Percentiles rank a stretch among this genome's conserved stretches.
Evolutionary conservation across 2,888 invertebrate genomes (phyloP).

Genomic region (Ophion obscuratus): DNA sequence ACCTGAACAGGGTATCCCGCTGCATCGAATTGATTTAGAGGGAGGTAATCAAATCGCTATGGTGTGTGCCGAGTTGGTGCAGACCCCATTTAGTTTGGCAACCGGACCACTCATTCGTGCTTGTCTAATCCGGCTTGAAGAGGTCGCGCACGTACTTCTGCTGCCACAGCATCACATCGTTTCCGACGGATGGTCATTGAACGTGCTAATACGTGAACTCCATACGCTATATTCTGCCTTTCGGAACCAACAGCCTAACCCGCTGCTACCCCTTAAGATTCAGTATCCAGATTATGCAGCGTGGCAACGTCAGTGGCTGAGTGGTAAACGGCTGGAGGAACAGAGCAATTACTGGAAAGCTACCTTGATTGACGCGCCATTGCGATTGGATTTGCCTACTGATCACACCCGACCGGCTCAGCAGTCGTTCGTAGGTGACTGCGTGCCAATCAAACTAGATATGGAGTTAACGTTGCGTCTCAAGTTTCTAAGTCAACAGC

Average conservation of each 20-base stretch:
- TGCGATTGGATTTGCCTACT: slow-evolving; percentile 11
- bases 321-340: not conserved
- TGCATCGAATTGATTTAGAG: not conserved
- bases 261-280: slow-evolving; percentile 1
- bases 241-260: not conserved
- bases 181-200: slow-evolving; percentile 19
- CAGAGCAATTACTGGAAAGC: slow-evolving; percentile 20
- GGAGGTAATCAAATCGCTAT: not conserved
- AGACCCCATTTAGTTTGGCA: not conserved
- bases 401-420: slow-evolving; percentile 12
- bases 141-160: not conserved
- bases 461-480: not conserved
- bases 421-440: slow-evolving; percentile 20
- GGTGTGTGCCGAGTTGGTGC: not conserved
- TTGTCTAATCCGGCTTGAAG: not conserved
- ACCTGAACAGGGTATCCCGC: not conserved
- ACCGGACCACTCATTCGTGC: slow-evolving; percentile 25
- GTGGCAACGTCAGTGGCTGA: slow-evolving; percentile 28
- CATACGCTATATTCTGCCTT: not conserved
- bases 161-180: slow-evolving; percentile 22
- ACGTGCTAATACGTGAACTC: slow-evolving; percentile 8
- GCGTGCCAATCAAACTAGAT: not conserved
- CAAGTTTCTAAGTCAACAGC: not conserved
- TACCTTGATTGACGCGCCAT: slow-evolving; percentile 12
- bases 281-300: slow-evolving; percentile 32